A percentile compares a stretch with the other conserved stretches of the same genome.
These are phyloP conservation scores for Leistus spinibarbis DNA, from an alignment of 2,888 invertebrate genomes.

Conservation along the genomic window DNA sequence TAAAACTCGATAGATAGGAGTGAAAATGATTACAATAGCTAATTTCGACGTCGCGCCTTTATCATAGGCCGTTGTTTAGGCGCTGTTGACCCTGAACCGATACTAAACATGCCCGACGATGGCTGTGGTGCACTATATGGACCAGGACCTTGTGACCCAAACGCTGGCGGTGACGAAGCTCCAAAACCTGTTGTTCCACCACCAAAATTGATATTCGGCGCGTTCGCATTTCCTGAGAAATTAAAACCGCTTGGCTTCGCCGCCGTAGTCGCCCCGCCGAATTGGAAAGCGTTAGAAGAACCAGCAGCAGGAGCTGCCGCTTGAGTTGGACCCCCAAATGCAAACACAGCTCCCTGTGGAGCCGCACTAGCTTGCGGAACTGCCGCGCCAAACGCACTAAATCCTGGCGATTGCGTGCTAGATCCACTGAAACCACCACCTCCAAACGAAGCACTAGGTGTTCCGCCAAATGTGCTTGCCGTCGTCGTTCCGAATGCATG, in stretches of 20 bases:
- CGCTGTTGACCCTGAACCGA: slow-evolving; percentile 57
- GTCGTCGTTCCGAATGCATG: slow-evolving; percentile 41
- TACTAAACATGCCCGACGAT: slow-evolving; percentile 57
- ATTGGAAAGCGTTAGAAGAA: slow-evolving; percentile 37
- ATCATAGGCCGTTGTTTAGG: slow-evolving; percentile 53
- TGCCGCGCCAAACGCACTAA: slow-evolving; percentile 43
- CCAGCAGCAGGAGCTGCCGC: slow-evolving; percentile 16
- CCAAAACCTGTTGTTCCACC: slow-evolving; percentile 41
- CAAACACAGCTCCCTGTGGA: slow-evolving; percentile 40
- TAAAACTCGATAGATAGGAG: neutral
- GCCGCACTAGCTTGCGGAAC: slow-evolving; percentile 22
- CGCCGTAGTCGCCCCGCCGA: slow-evolving; percentile 46
- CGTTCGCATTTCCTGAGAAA: slow-evolving; percentile 49
- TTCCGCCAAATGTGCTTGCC: slow-evolving; percentile 19
- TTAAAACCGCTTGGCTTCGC: slow-evolving; percentile 51
- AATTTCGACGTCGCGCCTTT: slow-evolving; percentile 55
- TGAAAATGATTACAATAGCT: slow-evolving; percentile 41
- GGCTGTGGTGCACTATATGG: slow-evolving; percentile 37
- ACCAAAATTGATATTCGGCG: slow-evolving; percentile 48
- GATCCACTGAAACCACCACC: slow-evolving; percentile 16
- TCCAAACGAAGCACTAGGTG: slow-evolving; percentile 41
- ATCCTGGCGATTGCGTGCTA: slow-evolving; percentile 4
- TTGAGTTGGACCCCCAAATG: slow-evolving; percentile 38
- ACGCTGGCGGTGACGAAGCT: slow-evolving; percentile 41
- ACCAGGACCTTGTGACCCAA: slow-evolving; percentile 39